Evolutionary conservation across 2,888 invertebrate genomes (phyloP).

Genomic region (Tenthredo amoena): DNA sequence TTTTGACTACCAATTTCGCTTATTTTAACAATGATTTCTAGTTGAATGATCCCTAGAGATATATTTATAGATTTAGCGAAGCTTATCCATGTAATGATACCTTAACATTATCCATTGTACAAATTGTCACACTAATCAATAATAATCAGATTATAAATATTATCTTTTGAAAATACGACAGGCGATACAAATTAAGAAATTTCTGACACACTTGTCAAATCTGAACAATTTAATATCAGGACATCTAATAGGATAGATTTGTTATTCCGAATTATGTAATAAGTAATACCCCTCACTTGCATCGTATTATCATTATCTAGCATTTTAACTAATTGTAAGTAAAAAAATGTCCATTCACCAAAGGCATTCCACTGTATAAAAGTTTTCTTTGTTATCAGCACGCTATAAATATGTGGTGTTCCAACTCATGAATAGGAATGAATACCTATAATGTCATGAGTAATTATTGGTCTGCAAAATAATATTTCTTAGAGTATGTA

Average conservation of each 20-base stretch:
- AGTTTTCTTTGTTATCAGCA: neutral
- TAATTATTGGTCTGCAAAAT: slow-evolving; percentile 19
- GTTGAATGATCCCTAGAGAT: neutral
- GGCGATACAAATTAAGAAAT: neutral
- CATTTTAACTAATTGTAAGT: slow-evolving; percentile 12
- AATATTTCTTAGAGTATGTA: neutral
- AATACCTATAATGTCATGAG: slow-evolving; percentile 15
- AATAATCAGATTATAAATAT: neutral
- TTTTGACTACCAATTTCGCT: neutral
- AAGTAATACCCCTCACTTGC: neutral
- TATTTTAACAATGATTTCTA: neutral
- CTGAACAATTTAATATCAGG: slow-evolving; percentile 1
- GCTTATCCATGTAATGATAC: neutral
- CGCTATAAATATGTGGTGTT: neutral
- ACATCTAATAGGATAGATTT: neutral
- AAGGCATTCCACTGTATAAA: slow-evolving; percentile 36
- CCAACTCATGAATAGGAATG: neutral
- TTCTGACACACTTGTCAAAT: neutral
- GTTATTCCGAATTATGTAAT: neutral
- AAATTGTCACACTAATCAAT: neutral
- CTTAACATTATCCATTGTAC: neutral
- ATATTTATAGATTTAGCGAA: neutral
- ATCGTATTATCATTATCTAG: slow-evolving; percentile 29
- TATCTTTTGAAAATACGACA: neutral
- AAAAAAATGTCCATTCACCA: slow-evolving; percentile 29